Evolutionary conservation across 1,140 invertebrate genomes (phyloP).

Genomic region (Caenorhabditis brenneri): DNA sequence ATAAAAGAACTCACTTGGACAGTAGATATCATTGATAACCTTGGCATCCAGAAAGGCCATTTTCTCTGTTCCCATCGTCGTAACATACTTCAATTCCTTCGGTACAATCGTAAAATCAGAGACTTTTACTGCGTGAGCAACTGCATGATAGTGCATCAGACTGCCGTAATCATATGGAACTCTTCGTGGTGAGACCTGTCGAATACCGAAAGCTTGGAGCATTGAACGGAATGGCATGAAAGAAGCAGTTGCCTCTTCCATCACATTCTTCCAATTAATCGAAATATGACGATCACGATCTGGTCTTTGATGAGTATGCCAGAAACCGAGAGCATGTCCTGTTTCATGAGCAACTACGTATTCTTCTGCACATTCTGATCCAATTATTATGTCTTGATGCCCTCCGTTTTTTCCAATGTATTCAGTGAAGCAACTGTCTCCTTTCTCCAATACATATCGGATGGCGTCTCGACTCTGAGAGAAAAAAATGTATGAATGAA

Average conservation of each 20-base stretch:
- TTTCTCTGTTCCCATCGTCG: slow-evolving; percentile 71
- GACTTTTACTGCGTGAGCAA: slow-evolving; percentile 59
- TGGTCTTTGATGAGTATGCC: slow-evolving; percentile 71
- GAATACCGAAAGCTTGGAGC: slow-evolving; percentile 70
- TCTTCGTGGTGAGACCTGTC: slow-evolving; percentile 67
- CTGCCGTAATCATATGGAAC: slow-evolving; percentile 71
- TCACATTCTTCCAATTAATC: slow-evolving; percentile 71
- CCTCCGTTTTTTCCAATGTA: slow-evolving; percentile 71
- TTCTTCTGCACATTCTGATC: slow-evolving; percentile 70
- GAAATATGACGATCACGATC: slow-evolving; percentile 57
- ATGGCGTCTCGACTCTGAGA: slow-evolving; percentile 64
- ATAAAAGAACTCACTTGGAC: slow-evolving; percentile 60
- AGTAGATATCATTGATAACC: slow-evolving; percentile 71
- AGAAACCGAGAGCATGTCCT: slow-evolving; percentile 72
- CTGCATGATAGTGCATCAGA: slow-evolving; percentile 72
- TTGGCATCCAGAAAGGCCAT: slow-evolving; percentile 71
- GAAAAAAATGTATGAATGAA: not conserved
- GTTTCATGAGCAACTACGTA: slow-evolving; percentile 72
- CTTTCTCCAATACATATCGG: slow-evolving; percentile 67
- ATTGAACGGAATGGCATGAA: slow-evolving; percentile 71
- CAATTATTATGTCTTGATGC: slow-evolving; percentile 71
- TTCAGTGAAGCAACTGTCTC: slow-evolving; percentile 70
- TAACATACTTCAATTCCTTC: slow-evolving; percentile 71
- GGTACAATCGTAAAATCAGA: slow-evolving; percentile 71
- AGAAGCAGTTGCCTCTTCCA: slow-evolving; percentile 67